Evolutionary conservation across 2,888 invertebrate species (phyloP), one percentile per base, ranked within the genome.

Genomic region (Keiferia lycopersicella): DNA sequence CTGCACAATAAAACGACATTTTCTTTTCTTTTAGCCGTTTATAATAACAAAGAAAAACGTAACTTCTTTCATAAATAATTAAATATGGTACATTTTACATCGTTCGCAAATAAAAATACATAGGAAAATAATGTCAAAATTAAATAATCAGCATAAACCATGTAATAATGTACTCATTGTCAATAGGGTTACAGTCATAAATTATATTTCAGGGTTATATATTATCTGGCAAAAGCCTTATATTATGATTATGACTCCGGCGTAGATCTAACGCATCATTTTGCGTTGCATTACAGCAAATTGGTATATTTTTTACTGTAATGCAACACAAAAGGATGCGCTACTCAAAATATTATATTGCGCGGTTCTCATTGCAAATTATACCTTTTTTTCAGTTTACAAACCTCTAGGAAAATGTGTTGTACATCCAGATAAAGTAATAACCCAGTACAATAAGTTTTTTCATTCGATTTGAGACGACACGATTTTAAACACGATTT

Each of bases 11-110:
- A 66, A 67, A 66, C 56, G 11, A 66, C 48, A 61, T 38, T 18
- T 22, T 60, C 58, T 73, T 71, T 70, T 69, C 69, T 77, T 76
- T 30, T 75, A 77, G 79, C 73, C 65, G 68, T 78, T 82, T 78
- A 75, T 82, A 77, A 77, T 83, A 80, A 80, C 77, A 78, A 34
- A 82, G 75, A 79, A 82, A 83, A 82, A 64, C 77, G 73, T 81
- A 79, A 79, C 79, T 61, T 74, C 68, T 73, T 71, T 78, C 72
- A 76, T 77, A 74, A 75, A 79, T 75, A 79, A 76, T 75, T 75
- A 79, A n/a, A 77, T 75, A 75, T 75, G 57, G 72, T 72, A 69
- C 69, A 69, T 70, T 67, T 64, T 58, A 66, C 59, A 45, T 41
- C 20, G 41, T n/a, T 57, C n/a, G 8, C 38, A 11, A 41, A 41